These are phyloP conservation scores for Andrena chrysosceles DNA, from an alignment of 2,888 invertebrate genomes.

Conservation along the genomic window DNA sequence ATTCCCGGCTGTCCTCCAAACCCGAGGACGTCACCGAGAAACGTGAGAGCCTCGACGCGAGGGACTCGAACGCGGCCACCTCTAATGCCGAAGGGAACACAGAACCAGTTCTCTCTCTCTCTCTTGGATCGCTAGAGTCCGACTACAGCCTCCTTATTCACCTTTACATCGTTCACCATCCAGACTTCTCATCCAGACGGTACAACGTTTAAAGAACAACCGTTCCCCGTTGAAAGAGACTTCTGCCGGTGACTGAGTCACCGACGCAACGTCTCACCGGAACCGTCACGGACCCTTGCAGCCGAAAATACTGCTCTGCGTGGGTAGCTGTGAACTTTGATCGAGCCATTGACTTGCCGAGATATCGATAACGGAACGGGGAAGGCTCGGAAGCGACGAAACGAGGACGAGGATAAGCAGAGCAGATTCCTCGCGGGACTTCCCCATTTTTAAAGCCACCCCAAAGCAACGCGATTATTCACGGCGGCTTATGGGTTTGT, in stretches of 20 bases:
- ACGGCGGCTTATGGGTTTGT: no score
- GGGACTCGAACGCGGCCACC: background rate
- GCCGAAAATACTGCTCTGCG: conserved; percentile 7
- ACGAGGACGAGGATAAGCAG: background rate
- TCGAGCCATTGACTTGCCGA: background rate
- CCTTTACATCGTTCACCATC: background rate
- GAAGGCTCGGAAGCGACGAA: conserved; percentile 3
- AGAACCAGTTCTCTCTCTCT: conserved; percentile 10
- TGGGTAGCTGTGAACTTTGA: background rate
- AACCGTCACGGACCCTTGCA: no score
- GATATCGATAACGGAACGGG: background rate
- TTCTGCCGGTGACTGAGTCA: no score
- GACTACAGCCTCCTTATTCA: background rate
- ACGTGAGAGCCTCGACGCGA: conserved; percentile 30
- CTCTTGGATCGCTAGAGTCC: background rate
- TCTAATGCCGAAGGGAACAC: conserved; percentile 30
- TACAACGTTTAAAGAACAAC: no score
- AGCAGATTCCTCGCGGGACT: background rate
- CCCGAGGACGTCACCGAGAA: conserved; percentile 52
- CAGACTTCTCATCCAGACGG: no score
- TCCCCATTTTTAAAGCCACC: no score
- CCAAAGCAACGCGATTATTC: no score
- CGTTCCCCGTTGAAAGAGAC: no score
- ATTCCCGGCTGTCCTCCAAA: conserved; percentile 56
- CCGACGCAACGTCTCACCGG: no score